A percentile compares a stretch with the other conserved stretches of the same genome.
phyloP scores from a whole-genome alignment of 2,888 invertebrate genomes.

The Aphelenchoides bicaudatus region DNA sequence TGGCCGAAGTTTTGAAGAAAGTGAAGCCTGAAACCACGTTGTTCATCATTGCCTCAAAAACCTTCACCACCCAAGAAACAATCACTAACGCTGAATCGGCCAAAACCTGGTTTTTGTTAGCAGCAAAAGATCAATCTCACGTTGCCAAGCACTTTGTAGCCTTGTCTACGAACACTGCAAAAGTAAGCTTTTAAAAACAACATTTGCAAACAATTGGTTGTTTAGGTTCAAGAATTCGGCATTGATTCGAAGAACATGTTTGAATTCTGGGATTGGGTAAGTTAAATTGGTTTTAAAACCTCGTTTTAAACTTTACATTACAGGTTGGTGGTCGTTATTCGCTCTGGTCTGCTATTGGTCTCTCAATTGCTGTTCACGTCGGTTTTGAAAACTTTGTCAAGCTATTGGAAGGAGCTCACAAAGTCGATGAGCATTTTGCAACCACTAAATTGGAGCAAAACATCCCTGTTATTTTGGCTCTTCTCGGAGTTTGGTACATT shows the following conservation, averaged over 20 bases:
- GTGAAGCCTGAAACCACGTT: constrained; percentile 86
- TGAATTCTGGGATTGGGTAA: constrained; percentile 89
- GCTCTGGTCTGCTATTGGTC: constrained; percentile 96
- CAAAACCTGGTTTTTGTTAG: constrained; percentile 85
- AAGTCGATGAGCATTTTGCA: constrained; percentile 87
- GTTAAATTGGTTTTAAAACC: constrained; percentile 22
- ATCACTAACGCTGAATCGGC: constrained; percentile 97
- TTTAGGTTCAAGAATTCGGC: constrained; percentile 70
- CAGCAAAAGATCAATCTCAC: constrained; percentile 66
- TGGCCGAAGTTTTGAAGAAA: constrained; percentile 84
- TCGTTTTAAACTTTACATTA: constrained; percentile 66
- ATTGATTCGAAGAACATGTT: constrained; percentile 97
- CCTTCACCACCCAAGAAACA: constrained; percentile 96
- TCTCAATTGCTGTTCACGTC: constrained; percentile 86
- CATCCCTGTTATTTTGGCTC: constrained; percentile 83
- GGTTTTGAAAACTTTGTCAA: constrained; percentile 89
- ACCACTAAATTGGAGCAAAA: constrained; percentile 83
- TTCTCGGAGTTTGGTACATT: constrained; percentile 82
- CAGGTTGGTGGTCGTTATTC: constrained; percentile 95
- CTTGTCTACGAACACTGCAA: constrained; percentile 84
- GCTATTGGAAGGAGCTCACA: constrained; percentile 83
- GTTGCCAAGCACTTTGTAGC: constrained; percentile 98
- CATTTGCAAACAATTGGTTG: not conserved
- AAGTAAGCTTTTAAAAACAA: constrained; percentile 67
- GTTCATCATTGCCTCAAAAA: constrained; percentile 98